Evolutionary conservation across 2,113 vertebrate species (phyloP).

Genomic region (Ciconia maguari): DNA sequence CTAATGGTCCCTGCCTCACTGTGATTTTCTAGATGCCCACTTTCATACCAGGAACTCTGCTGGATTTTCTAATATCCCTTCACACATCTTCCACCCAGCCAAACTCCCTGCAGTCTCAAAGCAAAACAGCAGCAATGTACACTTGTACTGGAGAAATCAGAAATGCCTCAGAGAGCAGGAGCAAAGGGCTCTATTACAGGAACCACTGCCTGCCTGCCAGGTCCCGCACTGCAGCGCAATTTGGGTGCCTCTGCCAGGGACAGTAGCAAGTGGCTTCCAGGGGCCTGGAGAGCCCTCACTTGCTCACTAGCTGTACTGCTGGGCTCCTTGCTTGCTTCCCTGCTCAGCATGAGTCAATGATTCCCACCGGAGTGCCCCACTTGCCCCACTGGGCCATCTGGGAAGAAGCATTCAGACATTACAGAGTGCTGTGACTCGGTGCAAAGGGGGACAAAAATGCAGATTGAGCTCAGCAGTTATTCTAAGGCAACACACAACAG

Average conservation of each 20-base stretch:
- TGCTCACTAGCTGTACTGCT: not conserved
- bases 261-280: not conserved
- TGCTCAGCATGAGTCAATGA: fast-evolving
- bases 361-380: not conserved
- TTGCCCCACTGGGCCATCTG: not conserved
- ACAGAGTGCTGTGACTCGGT: not conserved
- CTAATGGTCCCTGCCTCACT: not conserved
- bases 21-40: not conserved
- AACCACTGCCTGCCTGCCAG: not conserved
- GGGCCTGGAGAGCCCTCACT: not conserved
- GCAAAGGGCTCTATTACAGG: not conserved
- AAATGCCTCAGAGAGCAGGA: not conserved
- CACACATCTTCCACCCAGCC: not conserved
- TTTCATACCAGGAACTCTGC: not conserved
- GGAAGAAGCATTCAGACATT: not conserved
- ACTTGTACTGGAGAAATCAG: not conserved
- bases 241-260: not conserved
- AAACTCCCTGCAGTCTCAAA: not conserved
- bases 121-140: not conserved
- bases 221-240: not conserved
- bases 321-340: not conserved
- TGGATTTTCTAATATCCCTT: not conserved
- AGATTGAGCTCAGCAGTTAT: not conserved
- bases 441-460: not conserved
- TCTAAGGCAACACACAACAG: not conserved